These are phyloP conservation scores for Corythoichthys intestinalis DNA, from an alignment of 2,113 vertebrate species.

Conservation along the genomic window DNA sequence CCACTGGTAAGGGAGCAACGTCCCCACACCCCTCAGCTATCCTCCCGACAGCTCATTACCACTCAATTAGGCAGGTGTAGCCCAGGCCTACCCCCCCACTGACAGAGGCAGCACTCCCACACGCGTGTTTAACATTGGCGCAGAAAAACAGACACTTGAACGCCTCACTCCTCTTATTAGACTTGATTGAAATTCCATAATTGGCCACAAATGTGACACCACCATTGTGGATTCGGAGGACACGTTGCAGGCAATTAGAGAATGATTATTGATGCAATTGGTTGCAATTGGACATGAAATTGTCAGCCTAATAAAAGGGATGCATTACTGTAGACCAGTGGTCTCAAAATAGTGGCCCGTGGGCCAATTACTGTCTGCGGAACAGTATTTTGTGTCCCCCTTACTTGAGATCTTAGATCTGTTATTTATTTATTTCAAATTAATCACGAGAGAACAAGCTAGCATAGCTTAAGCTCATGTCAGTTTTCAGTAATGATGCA, in stretches of 20 bases:
- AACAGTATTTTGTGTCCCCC: too few species aligned
- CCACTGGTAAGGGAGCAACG: slow-evolving; percentile 54
- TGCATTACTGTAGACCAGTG: slow-evolving; percentile 29
- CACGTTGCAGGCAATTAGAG: slow-evolving; percentile 48
- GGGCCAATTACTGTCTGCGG: too few species aligned
- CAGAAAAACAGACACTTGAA: slow-evolving; percentile 70
- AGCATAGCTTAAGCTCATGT: too few species aligned
- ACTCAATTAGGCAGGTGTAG: slow-evolving; percentile 76
- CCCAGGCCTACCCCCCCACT: slow-evolving; percentile 48
- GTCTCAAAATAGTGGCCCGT: too few species aligned
- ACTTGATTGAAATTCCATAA: slow-evolving; percentile 67
- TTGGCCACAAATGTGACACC: slow-evolving; percentile 64
- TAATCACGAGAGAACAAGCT: too few species aligned
- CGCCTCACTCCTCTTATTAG: slow-evolving; percentile 40
- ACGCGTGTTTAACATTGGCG: slow-evolving; percentile 65
- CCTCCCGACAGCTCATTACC: slow-evolving; percentile 72
- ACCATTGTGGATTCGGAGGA: slow-evolving; percentile 65
- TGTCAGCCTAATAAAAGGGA: slow-evolving; percentile 58
- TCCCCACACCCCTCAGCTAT: slow-evolving; percentile 14
- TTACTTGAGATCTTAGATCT: too few species aligned
- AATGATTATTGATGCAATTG: slow-evolving; percentile 1
- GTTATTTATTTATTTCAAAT: too few species aligned
- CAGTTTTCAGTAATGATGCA: too few species aligned
- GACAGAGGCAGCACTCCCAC: slow-evolving; percentile 45
- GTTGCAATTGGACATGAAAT: neutral